Base-by-base conservation (phyloP, 1,140 invertebrate genomes). In the Drosophila lacteicornis region DNA sequence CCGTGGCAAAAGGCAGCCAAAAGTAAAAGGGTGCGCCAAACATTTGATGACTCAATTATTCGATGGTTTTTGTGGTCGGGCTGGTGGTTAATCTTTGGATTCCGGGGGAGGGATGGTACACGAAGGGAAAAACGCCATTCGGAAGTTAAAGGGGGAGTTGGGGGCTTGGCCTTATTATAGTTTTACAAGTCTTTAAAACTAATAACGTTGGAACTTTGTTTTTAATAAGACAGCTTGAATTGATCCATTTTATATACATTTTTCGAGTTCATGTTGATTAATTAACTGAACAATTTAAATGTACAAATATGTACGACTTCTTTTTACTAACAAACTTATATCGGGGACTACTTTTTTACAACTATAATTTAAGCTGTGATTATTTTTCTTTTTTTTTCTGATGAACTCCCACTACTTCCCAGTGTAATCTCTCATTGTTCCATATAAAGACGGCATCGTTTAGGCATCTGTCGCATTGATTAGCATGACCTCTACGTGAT, bases 1-100 rank as follows among this genome's bases (percentile, higher is more conserved):
- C 81, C 60, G 61, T 67, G 65, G 27, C 27, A 27, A 40, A 22
- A 68, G 61, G 17, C 77, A 50, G 59, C 57, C 78, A 49, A 74
- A 73, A 65, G 45, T 58, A 75, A 82, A 82, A 76, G 66, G 57
- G 65, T 75, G 73, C 63, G 74, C 69, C 84, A 67, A 74, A 84
- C 85, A 83, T 84, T 88, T 84, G 87, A 90, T 88, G 85, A 90
- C 84, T 90, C 87, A 88, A 88, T 88, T 88, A 88, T 88, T 88
- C 74, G 74, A 79, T 75, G 85, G 81, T 75, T 88, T 88, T 80
- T 88, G 84, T 58, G 84, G 77, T 62, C 36, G 53, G 38, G 56
- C 68, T 56, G 67, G 47, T 46, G 81, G 67, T 77, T 80, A 57
- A 57, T 42, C 27, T 63, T 25, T 36, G 33, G 33, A 36, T 51